Base-by-base conservation (phyloP, 2,888 invertebrate genomes). In the Morpho deidamia region DNA sequence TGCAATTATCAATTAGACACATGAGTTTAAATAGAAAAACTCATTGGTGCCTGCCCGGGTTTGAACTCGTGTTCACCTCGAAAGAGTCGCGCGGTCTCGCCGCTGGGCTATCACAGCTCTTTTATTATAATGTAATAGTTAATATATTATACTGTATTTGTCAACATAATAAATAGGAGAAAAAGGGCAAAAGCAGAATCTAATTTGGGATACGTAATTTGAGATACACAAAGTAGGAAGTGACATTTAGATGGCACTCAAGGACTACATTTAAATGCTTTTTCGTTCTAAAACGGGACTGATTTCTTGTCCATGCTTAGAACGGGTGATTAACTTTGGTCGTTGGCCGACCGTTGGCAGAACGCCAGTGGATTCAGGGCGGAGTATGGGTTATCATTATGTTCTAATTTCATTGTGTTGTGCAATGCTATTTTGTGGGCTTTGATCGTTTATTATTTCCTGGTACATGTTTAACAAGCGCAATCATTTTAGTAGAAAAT, bases 261-360 rank as follows among this genome's bases (percentile, higher is more conserved):
- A 50, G 50, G 41, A 53, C 64, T 67, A 67, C 56, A 69, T 59
- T 70, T 73, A 72, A 73, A 74, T 64, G 56, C 63, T 64, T 71
- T 71, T 69, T 71, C 66, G 66, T 73, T 78, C 81, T 82, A 80
- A 78, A 83, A 75, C 69, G 71, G 81, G 78, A 78, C 81, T 56
- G 77, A 79, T 56, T n/a, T 44, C 56, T 53, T 58, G 55, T 53
- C 39, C 51, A 53, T 55, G 54, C 44, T 59, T 53, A 56, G 59
- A 55, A 45, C 40, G 53, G 50, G 51, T 53, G 59, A 56, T 45
- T 42, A 37, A 41, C 52, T 53, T 42, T 82, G 80, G 80, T 78
- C 81, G 77, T 72, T 74, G 78, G 74, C 74, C 77, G 76, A 69
- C 56, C 79, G 75, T 81, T 85, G 84, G 84, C 84, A 70, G 53